Conservation (phyloP, 2,797 vertebrate species). For the Tenualosa thibaudeaui region DNA sequence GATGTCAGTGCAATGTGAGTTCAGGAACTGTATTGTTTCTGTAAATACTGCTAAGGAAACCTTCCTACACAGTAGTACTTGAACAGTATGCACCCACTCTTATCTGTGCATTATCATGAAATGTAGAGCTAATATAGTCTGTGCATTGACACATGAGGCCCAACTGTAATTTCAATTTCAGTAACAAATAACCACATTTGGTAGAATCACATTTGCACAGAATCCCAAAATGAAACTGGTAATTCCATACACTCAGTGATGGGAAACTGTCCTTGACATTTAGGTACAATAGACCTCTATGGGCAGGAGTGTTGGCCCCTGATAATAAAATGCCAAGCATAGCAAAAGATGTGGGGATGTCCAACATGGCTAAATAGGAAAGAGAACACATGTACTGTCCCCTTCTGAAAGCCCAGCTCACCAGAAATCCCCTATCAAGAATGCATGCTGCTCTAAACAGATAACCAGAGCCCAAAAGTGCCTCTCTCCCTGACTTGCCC, state of each 20-base stretch:
- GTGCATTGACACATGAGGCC: not conserved
- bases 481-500: conserved; percentile 36
- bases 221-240: not conserved
- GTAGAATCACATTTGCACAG: not conserved
- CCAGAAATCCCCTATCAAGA: conserved; percentile 55
- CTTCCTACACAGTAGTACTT: not conserved
- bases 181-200: not conserved
- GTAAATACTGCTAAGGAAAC: not conserved
- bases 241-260: conserved; percentile 20
- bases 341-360: conserved; percentile 69
- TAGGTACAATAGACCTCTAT: conserved; percentile 62
- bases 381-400: conserved; percentile 61
- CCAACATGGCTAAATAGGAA: conserved; percentile 61
- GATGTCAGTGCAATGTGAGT: not conserved
- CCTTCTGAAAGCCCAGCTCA: conserved; percentile 47
- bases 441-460: conserved; percentile 53
- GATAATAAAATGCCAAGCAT: conserved; percentile 74
- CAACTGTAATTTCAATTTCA: not conserved
- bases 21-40: not conserved
- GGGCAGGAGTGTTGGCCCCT: conserved; percentile 53
- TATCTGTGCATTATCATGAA: too few species aligned
- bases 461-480: conserved; percentile 51
- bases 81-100: too few species aligned
- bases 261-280: conserved; percentile 65
- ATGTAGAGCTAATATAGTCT: not conserved